Evolutionary conservation across 1,140 invertebrate species (phyloP).

Genomic region (Nilaparvata lugens): DNA sequence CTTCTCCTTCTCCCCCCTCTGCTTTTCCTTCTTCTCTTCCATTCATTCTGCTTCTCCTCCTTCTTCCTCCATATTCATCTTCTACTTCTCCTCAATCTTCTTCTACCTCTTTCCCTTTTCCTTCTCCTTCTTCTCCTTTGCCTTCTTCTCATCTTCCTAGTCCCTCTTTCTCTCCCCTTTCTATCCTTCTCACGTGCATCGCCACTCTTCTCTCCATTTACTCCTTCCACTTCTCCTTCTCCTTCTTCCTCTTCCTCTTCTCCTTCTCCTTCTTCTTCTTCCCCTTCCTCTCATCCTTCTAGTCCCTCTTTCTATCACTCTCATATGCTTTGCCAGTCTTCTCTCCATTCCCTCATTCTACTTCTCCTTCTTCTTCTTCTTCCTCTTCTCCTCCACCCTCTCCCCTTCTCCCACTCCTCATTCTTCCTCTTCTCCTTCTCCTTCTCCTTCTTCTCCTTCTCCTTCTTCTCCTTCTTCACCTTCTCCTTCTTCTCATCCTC

Average conservation of each 20-base stretch:
- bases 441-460: too few relatives aligned
- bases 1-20: not conserved
- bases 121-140: not conserved
- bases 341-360: conserved; percentile 7
- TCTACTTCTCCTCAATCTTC: not conserved
- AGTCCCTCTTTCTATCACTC: not conserved
- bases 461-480: too few relatives aligned
- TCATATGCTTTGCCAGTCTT: not conserved
- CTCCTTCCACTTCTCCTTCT: not conserved
- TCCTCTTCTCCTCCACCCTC: conserved; percentile 3
- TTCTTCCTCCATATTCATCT: not conserved
- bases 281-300: conserved; percentile 4
- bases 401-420: not conserved
- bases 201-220: not conserved
- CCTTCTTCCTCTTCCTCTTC: conserved; percentile 10
- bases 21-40: not conserved
- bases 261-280: conserved; percentile 10
- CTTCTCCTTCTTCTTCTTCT: conserved; percentile 9
- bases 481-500: too few relatives aligned
- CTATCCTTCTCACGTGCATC: not conserved
- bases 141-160: not conserved
- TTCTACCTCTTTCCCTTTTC: not conserved
- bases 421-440: too few relatives aligned
- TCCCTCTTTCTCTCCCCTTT: not conserved
- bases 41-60: not conserved